These are phyloP conservation scores for Talpa occidentalis DNA, from an alignment of 2,113 vertebrate species.

Conservation along the genomic window DNA sequence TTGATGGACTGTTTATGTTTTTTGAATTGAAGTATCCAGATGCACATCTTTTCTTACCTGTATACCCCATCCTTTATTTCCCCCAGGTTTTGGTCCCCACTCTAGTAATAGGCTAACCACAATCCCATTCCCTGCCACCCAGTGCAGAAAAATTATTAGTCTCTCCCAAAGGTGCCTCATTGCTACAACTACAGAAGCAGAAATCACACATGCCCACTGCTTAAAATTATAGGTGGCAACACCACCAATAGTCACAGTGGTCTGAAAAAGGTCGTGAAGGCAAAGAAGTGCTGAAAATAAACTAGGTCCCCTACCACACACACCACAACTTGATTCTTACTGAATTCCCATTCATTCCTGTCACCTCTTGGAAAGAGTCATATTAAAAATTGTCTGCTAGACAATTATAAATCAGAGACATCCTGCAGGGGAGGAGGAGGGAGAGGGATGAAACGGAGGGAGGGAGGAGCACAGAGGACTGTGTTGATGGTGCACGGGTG, in stretches of 20 bases:
- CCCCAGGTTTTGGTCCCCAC: not conserved
- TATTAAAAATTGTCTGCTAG: not conserved
- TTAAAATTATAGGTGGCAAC: not conserved
- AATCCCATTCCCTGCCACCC: not conserved
- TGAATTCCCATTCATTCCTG: not conserved
- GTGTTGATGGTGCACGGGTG: too few species aligned
- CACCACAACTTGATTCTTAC: not conserved
- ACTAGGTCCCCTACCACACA: not conserved
- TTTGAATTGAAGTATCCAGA: not conserved
- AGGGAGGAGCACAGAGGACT: too few species aligned
- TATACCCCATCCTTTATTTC: not conserved
- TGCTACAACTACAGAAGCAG: not conserved
- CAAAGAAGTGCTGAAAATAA: not conserved
- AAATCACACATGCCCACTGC: not conserved
- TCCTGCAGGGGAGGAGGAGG: too few species aligned
- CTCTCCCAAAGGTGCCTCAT: not conserved
- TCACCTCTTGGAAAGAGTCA: not conserved
- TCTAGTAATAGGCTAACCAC: not conserved
- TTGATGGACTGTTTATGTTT: not conserved
- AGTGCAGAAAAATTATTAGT: not conserved
- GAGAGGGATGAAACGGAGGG: too few species aligned
- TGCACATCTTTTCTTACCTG: not conserved
- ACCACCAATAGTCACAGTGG: not conserved
- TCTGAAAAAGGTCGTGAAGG: not conserved
- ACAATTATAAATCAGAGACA: too few species aligned